Percentiles rank a stretch among this genome's conserved stretches.
These are phyloP conservation scores for Dolichotis patagonum DNA, from an alignment of 2,113 vertebrate genomes.

Conservation along the genomic window DNA sequence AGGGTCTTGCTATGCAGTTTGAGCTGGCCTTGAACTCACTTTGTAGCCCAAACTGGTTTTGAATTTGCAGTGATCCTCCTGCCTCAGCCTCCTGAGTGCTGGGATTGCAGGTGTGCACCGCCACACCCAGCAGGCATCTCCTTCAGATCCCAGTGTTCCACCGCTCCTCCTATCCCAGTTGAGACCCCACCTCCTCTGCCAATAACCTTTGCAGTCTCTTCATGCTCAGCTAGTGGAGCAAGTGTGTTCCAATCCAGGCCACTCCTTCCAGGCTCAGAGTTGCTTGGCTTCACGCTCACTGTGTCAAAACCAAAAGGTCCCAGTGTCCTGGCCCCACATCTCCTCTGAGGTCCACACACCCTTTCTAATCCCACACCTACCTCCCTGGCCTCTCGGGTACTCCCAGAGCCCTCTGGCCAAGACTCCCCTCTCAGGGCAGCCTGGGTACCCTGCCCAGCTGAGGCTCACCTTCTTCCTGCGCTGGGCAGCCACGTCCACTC, in stretches of 20 bases:
- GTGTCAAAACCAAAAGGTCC: background rate
- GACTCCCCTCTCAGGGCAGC: background rate
- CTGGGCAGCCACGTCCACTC: accelerated
- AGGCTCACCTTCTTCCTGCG: background rate
- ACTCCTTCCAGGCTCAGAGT: background rate
- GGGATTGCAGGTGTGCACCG: too few relatives aligned
- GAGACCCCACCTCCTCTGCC: background rate
- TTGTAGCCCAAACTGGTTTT: too few relatives aligned
- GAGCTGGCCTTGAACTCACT: too few relatives aligned
- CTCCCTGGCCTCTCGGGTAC: background rate
- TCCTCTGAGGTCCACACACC: background rate
- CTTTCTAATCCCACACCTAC: background rate
- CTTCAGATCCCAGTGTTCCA: background rate
- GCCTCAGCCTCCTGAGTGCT: too few relatives aligned
- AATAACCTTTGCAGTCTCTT: accelerated
- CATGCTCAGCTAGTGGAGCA: background rate
- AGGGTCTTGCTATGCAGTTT: too few relatives aligned
- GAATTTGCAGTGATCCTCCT: too few relatives aligned
- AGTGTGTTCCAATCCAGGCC: background rate
- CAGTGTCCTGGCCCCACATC: background rate
- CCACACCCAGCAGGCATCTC: background rate
- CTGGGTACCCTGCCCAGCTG: background rate
- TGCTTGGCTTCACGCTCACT: background rate
- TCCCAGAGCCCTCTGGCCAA: background rate
- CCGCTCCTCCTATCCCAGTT: background rate